Evolutionary conservation across 2,113 vertebrate species (phyloP).

Genomic region (Excalfactoria chinensis): DNA sequence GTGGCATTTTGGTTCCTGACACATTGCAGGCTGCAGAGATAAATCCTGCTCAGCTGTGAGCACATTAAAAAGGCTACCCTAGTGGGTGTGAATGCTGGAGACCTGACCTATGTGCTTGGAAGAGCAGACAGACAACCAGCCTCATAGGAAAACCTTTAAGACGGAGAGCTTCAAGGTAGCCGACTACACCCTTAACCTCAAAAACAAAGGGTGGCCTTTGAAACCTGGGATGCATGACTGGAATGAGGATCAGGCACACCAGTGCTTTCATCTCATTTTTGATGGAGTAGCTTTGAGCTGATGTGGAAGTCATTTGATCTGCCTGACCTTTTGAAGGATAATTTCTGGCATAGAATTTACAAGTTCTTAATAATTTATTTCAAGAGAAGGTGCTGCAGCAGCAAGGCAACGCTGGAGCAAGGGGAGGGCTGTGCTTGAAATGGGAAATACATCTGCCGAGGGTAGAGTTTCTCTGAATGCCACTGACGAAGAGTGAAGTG

Average conservation of each 20-base stretch:
- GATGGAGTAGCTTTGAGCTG: constrained; percentile 41
- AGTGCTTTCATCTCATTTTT: constrained; percentile 24
- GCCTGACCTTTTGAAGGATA: constrained; percentile 61
- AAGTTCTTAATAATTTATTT: constrained; percentile 42
- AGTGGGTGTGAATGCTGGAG: not conserved
- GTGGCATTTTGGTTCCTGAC: not conserved
- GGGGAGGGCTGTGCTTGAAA: not conserved
- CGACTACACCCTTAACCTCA: not conserved
- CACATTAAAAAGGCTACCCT: not conserved
- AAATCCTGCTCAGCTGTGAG: not conserved
- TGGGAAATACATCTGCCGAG: not conserved
- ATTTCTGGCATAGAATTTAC: constrained; percentile 35
- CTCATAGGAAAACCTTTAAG: constrained; percentile 1
- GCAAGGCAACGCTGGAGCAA: not conserved
- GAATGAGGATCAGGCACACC: not conserved
- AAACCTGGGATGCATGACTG: not conserved
- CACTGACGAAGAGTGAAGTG: not conserved
- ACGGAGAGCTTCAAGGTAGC: not conserved
- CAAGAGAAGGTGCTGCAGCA: constrained; percentile 10
- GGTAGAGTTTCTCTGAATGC: not conserved
- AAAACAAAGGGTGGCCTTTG: constrained; percentile 18
- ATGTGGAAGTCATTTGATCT: constrained; percentile 48
- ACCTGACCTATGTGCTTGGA: not conserved
- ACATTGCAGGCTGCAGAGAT: not conserved
- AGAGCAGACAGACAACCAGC: not conserved